Evolutionary conservation across 2,797 vertebrate genomes (phyloP).

Genomic region (Rhabdomys pumilio): DNA sequence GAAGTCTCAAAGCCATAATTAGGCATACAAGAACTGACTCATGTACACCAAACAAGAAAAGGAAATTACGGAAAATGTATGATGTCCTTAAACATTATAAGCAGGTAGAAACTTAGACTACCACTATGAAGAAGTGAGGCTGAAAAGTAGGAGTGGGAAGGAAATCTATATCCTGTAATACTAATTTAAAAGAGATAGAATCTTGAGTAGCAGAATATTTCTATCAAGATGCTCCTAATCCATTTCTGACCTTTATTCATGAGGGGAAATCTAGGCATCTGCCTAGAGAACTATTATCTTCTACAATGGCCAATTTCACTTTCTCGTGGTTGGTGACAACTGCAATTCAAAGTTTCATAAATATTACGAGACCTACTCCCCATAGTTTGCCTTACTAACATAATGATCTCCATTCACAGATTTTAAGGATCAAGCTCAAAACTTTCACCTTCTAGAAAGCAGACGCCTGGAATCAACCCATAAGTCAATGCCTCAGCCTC

Average conservation of each 20-base stretch:
- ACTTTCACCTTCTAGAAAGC: neutral
- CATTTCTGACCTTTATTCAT: neutral
- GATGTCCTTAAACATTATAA: neutral
- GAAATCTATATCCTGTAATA: neutral
- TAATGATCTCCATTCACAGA: neutral
- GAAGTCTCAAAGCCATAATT: neutral
- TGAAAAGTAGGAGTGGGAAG: neutral
- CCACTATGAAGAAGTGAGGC: neutral
- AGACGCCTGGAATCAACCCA: neutral
- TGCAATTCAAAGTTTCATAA: neutral
- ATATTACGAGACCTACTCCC: neutral
- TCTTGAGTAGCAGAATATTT: neutral
- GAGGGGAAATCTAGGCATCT: neutral
- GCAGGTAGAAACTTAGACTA: neutral
- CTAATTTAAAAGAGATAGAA: neutral
- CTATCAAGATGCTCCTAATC: neutral
- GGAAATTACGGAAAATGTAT: neutral
- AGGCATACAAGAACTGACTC: neutral
- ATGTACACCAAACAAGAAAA: neutral
- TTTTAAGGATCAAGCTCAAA: conserved; percentile 4
- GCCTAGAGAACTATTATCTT: neutral
- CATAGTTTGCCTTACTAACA: neutral
- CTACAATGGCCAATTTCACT: neutral
- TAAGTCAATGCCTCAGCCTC: neutral
- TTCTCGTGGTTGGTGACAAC: neutral